Base-by-base conservation (phyloP, 2,797 vertebrate genomes). In the Crypturellus tataupa region DNA sequence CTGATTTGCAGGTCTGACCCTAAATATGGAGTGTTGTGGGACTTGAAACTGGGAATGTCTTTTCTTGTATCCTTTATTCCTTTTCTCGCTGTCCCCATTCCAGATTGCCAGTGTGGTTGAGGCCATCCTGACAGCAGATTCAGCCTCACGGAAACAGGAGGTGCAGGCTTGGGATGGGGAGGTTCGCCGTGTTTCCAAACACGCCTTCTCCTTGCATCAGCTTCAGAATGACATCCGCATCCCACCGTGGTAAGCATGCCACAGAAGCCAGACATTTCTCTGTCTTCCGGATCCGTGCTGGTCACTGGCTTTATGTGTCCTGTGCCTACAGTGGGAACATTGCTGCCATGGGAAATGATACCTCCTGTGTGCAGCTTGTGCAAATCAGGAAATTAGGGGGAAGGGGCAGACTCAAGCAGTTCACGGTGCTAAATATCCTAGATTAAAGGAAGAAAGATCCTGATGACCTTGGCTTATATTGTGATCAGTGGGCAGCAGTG, bases 151-250 rank as follows among this genome's bases (percentile, higher is more conserved):
- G 60, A 96, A 99, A 90, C 98, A 99, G 97, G 99, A 99, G 98
- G 98, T 99, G 60, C 99, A 99, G 85, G 99, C 99, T 53, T 99
- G 99, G 99, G 99, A 99, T 18, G 99, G 99, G 76, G 99, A 99
- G 89, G 98, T 99, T 73, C 98, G 99, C 14, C 99, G 99, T 95
- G 99, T 99, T 95, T 99, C 99, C 15, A 98, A 98, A 92, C 98
- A 99, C 2, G 99, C 99, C 5, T 98, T 98, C 94, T 98, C 98
- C 49, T 98, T 99, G 84, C 99, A 99, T 94, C 99, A 99, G 87
- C 98, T 99, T 17, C 98, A 99, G 97, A 99, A 99, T 2, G 99
- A 98, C 31, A 72, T 99, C 94, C 99, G 99, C 95, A 99, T 99
- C 96, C 99, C 99, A 58, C 99, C 99, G 0, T 99, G 99, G 99